phyloP scores from a whole-genome alignment of 2,888 invertebrate species.

The Melieria picta region DNA sequence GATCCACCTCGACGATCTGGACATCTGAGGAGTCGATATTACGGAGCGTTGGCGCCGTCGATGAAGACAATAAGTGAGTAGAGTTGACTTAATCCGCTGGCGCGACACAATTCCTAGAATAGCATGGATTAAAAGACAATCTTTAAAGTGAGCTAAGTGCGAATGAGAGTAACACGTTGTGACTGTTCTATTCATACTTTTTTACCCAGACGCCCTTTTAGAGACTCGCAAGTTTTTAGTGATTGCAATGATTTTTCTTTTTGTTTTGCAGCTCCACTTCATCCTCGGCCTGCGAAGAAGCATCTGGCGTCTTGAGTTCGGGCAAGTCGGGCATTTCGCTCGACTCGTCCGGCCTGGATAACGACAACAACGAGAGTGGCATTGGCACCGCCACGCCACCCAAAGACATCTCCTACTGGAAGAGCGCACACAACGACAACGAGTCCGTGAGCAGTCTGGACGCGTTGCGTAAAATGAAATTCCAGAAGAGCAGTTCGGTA shows the following conservation, averaged over 20 bases:
- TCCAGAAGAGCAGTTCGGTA: constrained; percentile 62
- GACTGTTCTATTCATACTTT: too few relatives aligned
- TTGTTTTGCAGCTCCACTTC: constrained; percentile 61
- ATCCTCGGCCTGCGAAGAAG: constrained; percentile 65
- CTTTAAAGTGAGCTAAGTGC: too few relatives aligned
- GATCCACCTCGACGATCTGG: constrained; percentile 66
- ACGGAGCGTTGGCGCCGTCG: constrained; percentile 65
- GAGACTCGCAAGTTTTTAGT: neutral
- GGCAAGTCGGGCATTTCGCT: constrained; percentile 65
- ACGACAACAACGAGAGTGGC: constrained; percentile 65
- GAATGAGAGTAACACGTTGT: too few relatives aligned
- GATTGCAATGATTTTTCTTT: constrained; percentile 19
- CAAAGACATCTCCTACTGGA: constrained; percentile 64
- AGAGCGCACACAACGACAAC: constrained; percentile 56
- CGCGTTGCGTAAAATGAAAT: constrained; percentile 61
- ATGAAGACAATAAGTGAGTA: constrained; percentile 67
- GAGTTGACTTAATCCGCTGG: neutral
- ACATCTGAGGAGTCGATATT: constrained; percentile 66
- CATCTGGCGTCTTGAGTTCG: constrained; percentile 62
- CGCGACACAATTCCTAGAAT: too few relatives aligned
- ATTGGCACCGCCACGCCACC: constrained; percentile 65
- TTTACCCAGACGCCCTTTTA: neutral
- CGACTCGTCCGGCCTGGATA: constrained; percentile 64
- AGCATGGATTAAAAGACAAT: too few relatives aligned
- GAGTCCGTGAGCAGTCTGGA: constrained; percentile 62